These are phyloP conservation scores for Galbula dea DNA, from an alignment of 2,113 vertebrate genomes.

Conservation along the genomic window DNA sequence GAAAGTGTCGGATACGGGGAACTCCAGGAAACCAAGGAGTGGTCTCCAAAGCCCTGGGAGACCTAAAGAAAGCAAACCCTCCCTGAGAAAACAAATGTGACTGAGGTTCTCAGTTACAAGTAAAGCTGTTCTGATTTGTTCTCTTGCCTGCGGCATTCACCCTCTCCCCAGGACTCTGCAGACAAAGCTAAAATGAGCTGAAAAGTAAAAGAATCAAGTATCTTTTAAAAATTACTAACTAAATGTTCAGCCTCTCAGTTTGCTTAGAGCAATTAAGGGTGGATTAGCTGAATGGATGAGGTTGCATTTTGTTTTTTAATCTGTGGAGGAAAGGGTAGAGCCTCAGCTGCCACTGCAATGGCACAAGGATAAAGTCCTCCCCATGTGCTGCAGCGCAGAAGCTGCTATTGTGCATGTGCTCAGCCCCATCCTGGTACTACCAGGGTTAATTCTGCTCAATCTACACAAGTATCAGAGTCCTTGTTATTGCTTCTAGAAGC, in stretches of 20 bases:
- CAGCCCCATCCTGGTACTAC: neutral
- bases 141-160: neutral
- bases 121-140: neutral
- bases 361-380: neutral
- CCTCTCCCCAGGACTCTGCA: neutral
- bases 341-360: neutral
- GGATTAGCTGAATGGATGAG: neutral
- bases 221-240: neutral
- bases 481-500: neutral
- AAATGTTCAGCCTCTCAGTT: neutral
- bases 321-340: neutral
- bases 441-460: neutral
- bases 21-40: neutral
- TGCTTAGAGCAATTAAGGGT: neutral
- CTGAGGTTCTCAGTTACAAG: neutral
- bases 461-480: neutral
- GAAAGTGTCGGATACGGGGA: neutral
- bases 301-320: neutral
- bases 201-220: neutral
- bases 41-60: neutral
- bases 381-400: neutral
- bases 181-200: conserved; percentile 9
- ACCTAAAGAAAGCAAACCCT: neutral
- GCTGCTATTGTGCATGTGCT: neutral
- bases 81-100: rapidly evolving